A percentile compares a stretch with the other conserved stretches of the same genome.
These are phyloP conservation scores for Ictidomys tridecemlineatus DNA, from an alignment of 2,113 vertebrate species.

Conservation along the genomic window DNA sequence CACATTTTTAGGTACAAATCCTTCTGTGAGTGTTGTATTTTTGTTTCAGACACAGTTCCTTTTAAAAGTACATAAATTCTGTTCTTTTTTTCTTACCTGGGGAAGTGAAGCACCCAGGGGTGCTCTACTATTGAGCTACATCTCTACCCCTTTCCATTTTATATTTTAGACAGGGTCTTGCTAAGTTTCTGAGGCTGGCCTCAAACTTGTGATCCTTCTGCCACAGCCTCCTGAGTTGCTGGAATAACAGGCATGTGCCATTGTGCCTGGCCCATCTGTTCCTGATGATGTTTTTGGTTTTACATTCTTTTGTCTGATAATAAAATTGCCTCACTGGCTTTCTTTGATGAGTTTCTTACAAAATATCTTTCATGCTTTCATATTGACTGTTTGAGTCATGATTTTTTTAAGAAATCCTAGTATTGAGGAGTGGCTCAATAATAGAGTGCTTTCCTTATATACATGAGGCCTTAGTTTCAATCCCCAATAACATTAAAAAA, in stretches of 20 bases:
- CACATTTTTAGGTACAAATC: not conserved
- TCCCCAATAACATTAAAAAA: no score
- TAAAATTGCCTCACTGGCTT: not conserved
- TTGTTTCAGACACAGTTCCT: not conserved
- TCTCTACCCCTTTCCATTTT: no score
- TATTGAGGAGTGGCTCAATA: no score
- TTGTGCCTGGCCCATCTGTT: not conserved
- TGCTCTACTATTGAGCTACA: no score
- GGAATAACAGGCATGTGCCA: no score
- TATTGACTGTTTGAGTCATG: not conserved
- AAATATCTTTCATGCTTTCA: not conserved
- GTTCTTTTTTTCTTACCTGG: not conserved
- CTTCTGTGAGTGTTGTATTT: not conserved
- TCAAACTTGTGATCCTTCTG: no score
- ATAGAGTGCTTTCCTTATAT: no score
- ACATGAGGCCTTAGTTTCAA: no score
- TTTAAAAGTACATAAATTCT: not conserved
- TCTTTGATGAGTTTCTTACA: not conserved
- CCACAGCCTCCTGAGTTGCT: no score
- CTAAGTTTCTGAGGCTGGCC: no score
- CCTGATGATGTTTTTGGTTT: constrained; percentile 1
- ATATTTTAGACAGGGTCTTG: no score
- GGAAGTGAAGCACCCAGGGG: no score
- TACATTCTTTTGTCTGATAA: not conserved
- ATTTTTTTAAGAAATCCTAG: not conserved